Conservation (phyloP, 1,140 invertebrate species). For the Microplitis demolitor region DNA sequence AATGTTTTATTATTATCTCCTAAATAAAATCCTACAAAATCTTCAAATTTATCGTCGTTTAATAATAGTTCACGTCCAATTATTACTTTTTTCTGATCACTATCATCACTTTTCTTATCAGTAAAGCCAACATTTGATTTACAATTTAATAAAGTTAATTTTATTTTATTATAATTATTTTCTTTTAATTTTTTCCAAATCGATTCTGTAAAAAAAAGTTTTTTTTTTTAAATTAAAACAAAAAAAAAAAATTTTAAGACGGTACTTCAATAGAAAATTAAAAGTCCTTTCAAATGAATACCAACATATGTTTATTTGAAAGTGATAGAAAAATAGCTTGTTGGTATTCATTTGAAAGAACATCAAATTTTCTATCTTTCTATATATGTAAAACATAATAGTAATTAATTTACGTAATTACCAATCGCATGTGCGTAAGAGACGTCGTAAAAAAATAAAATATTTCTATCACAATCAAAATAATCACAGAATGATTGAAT, state of each 20-base stretch:
- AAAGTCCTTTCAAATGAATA: too few species aligned
- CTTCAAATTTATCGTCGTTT: constrained; percentile 40
- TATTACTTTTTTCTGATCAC: constrained; percentile 33
- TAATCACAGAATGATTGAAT: constrained; percentile 51
- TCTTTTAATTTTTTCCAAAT: constrained; percentile 38
- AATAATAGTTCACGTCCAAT: constrained; percentile 51
- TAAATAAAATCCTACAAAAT: constrained; percentile 65
- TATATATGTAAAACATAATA: too few species aligned
- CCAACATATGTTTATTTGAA: too few species aligned
- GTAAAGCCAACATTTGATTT: constrained; percentile 48
- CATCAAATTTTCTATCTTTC: too few species aligned
- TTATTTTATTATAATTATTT: constrained; percentile 40
- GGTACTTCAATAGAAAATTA: not conserved
- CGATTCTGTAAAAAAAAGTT: constrained; percentile 37
- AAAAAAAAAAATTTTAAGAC: constrained; percentile 14
- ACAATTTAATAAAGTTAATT: constrained; percentile 50
- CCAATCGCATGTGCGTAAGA: constrained; percentile 71
- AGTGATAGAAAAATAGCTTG: too few species aligned
- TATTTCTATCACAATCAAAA: constrained; percentile 51
- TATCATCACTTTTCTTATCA: constrained; percentile 27
- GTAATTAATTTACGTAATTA: constrained; percentile 41
- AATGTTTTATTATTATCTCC: constrained; percentile 61
- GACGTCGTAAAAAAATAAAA: constrained; percentile 77
- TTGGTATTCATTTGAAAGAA: too few species aligned
- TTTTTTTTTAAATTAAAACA: constrained; percentile 47